Evolutionary conservation across 2,797 vertebrate genomes (phyloP).

Genomic region (Odontamblyopus rebecca): DNA sequence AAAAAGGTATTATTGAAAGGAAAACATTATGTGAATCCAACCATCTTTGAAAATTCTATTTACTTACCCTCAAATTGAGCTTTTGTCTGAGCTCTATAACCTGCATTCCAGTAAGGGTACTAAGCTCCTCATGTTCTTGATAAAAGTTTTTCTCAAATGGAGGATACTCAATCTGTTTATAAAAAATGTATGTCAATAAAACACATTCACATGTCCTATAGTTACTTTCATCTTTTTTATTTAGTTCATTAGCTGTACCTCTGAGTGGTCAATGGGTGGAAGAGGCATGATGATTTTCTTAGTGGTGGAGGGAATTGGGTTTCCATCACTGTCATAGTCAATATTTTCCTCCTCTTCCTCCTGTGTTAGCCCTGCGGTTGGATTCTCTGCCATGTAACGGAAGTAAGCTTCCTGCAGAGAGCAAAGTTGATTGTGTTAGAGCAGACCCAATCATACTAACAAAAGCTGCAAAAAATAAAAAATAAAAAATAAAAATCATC

Average conservation of each 20-base stretch:
- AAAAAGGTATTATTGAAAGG: not conserved
- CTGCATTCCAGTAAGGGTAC: conserved; percentile 83
- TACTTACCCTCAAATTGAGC: conserved; percentile 90
- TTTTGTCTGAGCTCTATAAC: conserved; percentile 91
- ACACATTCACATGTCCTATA: not conserved
- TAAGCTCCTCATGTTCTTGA: conserved; percentile 94
- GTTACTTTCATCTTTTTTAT: not conserved
- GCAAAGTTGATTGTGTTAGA: conserved; percentile 47
- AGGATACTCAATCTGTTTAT: conserved; percentile 91
- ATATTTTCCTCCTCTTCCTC: conserved; percentile 96
- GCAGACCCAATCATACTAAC: conserved; percentile 13
- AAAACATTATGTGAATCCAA: not conserved
- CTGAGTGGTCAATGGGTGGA: conserved; percentile 93
- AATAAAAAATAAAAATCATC: not conserved
- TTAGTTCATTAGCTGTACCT: conserved; percentile 76
- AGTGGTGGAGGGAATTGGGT: conserved; percentile 87
- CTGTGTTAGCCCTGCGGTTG: conserved; percentile 90
- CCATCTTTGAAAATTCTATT: not conserved
- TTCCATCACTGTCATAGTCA: conserved; percentile 97
- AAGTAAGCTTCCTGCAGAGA: conserved; percentile 98
- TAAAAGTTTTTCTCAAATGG: conserved; percentile 99
- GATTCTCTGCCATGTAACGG: conserved; percentile 99
- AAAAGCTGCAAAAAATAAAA: not conserved
- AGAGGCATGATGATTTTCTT: conserved; percentile 98
- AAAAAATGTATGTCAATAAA: not conserved